phyloP scores from a whole-genome alignment of 2,113 vertebrate species.

The Hiodon alosoides region DNA sequence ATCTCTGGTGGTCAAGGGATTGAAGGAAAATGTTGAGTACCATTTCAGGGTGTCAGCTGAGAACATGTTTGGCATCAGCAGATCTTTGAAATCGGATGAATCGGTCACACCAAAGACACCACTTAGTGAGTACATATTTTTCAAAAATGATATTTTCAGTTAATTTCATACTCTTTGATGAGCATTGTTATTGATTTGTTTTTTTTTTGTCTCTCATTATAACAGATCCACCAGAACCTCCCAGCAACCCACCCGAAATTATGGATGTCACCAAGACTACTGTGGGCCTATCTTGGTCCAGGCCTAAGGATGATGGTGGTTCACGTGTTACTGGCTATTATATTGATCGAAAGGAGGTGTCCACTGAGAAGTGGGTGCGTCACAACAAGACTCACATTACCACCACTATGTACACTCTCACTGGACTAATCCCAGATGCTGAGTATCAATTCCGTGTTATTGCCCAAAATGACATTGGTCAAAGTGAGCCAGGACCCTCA shows the following conservation, averaged over 20 bases:
- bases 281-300: slow-evolving; percentile 84
- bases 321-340: slow-evolving; percentile 93
- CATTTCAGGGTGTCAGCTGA: slow-evolving; percentile 93
- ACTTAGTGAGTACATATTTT: slow-evolving; percentile 74
- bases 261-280: slow-evolving; percentile 88
- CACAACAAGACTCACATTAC: slow-evolving; percentile 97
- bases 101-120: slow-evolving; percentile 88
- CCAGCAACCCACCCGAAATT: slow-evolving; percentile 90
- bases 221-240: slow-evolving; percentile 88
- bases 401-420: slow-evolving; percentile 93
- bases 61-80: slow-evolving; percentile 93
- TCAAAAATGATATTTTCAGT: background rate
- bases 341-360: slow-evolving; percentile 88
- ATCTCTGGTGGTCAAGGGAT: slow-evolving; percentile 89
- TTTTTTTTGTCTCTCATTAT: background rate
- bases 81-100: slow-evolving; percentile 90
- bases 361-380: slow-evolving; percentile 95
- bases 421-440: slow-evolving; percentile 90
- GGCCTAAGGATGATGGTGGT: slow-evolving; percentile 92
- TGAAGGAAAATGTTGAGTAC: slow-evolving; percentile 95
- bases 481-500: slow-evolving; percentile 81
- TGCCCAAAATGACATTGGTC: slow-evolving; percentile 90
- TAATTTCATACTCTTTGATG: background rate
- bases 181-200: background rate
- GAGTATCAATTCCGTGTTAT: slow-evolving; percentile 94